phyloP scores from a whole-genome alignment of 2,888 invertebrate species.

The Notodonta dromedarius region DNA sequence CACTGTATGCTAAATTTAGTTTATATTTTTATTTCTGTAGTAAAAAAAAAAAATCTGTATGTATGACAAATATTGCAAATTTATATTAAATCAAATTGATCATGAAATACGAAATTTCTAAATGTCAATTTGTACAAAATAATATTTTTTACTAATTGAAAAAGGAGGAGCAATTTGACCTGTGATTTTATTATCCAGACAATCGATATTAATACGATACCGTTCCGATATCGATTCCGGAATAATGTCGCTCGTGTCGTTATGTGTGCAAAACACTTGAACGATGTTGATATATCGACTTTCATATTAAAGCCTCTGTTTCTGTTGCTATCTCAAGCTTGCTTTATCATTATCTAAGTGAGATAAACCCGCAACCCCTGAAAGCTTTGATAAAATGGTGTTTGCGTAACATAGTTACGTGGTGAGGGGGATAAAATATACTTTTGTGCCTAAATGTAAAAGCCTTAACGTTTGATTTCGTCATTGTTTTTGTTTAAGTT shows the following conservation, averaged over 20 bases:
- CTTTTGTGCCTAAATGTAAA: no score
- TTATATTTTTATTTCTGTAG: no score
- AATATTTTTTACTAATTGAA: no score
- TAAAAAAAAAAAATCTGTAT: no score
- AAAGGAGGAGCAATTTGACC: no score
- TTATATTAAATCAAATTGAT: no score
- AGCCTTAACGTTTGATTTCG: no score
- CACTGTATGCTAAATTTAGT: neutral
- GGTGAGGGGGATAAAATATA: constrained; percentile 12
- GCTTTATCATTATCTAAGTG: constrained; percentile 71
- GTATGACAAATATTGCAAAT: no score
- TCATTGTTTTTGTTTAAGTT: no score
- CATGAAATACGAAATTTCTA: no score
- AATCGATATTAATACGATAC: constrained; percentile 14
- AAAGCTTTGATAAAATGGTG: constrained; percentile 71
- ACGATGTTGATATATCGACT: constrained; percentile 61
- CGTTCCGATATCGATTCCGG: constrained; percentile 27
- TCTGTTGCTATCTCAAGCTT: constrained; percentile 78
- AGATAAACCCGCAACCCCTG: constrained; percentile 69
- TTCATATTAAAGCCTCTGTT: constrained; percentile 76
- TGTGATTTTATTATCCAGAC: neutral
- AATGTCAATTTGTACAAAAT: no score
- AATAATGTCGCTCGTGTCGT: constrained; percentile 45
- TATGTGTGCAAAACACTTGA: constrained; percentile 69
- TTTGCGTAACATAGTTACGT: constrained; percentile 40